phyloP scores from a whole-genome alignment of 53 echinoderm and acorn worm genomes.

The Astropecten irregularis region DNA sequence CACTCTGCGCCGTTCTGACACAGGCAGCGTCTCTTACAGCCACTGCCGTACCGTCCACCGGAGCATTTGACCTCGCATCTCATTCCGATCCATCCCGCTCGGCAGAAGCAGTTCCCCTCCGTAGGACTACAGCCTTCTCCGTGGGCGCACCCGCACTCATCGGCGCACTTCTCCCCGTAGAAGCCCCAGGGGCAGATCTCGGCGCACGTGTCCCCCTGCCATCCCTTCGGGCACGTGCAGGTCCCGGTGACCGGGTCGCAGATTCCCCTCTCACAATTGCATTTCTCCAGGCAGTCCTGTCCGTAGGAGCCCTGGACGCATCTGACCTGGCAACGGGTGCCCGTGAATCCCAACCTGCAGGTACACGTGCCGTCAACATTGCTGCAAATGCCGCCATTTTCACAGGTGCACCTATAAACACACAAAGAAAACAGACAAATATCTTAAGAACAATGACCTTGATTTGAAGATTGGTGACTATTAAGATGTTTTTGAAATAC shows the following conservation, averaged over 20 bases:
- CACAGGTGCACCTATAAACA: conserved; percentile 36
- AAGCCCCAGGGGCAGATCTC: conserved; percentile 58
- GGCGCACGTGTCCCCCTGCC: conserved; percentile 32
- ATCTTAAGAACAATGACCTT: not conserved
- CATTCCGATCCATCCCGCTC: conserved; percentile 45
- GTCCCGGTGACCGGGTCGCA: conserved; percentile 66
- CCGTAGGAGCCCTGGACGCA: conserved; percentile 73
- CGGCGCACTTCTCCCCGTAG: conserved; percentile 64
- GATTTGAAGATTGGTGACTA: not conserved
- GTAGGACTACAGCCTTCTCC: conserved; percentile 53
- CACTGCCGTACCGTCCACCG: conserved; percentile 64
- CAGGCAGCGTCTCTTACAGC: conserved; percentile 58
- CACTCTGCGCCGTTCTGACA: conserved; percentile 71
- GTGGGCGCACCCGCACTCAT: conserved; percentile 67
- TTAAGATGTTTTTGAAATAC: too few relatives aligned
- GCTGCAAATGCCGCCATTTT: conserved; percentile 42
- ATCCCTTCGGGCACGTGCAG: conserved; percentile 74
- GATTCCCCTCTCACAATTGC: conserved; percentile 66
- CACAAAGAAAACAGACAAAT: not conserved
- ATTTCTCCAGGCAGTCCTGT: conserved; percentile 61
- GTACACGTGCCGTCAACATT: conserved; percentile 53
- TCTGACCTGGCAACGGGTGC: conserved; percentile 49
- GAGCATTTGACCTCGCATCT: conserved; percentile 54
- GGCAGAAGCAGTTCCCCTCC: conserved; percentile 63
- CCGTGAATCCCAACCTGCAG: conserved; percentile 62